Evolutionary conservation across 1,140 invertebrate genomes (phyloP), one percentile per base, ranked within the genome.

Genomic region (Teleopsis dalmanni): DNA sequence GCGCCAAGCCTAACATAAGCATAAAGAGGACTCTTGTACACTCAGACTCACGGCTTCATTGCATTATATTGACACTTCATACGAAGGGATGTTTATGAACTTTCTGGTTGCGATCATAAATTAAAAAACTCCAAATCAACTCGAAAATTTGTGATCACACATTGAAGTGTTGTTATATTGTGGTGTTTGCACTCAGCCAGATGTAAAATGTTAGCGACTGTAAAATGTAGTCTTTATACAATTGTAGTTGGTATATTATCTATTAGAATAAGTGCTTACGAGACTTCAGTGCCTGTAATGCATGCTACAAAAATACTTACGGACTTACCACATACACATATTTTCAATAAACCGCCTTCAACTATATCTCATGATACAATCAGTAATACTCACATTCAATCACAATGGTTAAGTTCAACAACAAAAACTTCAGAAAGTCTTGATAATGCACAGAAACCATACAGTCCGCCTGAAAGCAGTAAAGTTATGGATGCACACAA

Each of bases 161-260:
- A 14, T 22, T 2, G 25, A 8, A 43, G 16, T 23, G 23, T 16
- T 10, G 11, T 27, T 5, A n/a, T n/a, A 7, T 13, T 29, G 27
- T 8, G 7, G 13, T 6, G 8, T 4, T 8, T 10, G 8, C 14
- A 8, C 7, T 7, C 19, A 11, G 8, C 8, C 1, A 25, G 21
- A 68, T 68, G 65, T 69, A 69, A 66, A 44, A 70, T 70, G 67
- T 62, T 70, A 65, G 62, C 63, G 53, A 52, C 57, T 57, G 64
- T 50, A 44, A 62, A 57, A 58, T 64, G 65, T 59, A 52, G 53
- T 41, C 50, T 55, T 40, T 51, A 59, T 38, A 47, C 50, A 21
- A 51, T 46, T 44, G 45, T 51, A 34, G 22, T 57, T 26, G 47
- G 29, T 52, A 50, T 58, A 55, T 50, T 67, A 34, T 40, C 64